These are phyloP conservation scores for Ceratina calcarata DNA, from an alignment of 1,140 invertebrate genomes.

Conservation along the genomic window DNA sequence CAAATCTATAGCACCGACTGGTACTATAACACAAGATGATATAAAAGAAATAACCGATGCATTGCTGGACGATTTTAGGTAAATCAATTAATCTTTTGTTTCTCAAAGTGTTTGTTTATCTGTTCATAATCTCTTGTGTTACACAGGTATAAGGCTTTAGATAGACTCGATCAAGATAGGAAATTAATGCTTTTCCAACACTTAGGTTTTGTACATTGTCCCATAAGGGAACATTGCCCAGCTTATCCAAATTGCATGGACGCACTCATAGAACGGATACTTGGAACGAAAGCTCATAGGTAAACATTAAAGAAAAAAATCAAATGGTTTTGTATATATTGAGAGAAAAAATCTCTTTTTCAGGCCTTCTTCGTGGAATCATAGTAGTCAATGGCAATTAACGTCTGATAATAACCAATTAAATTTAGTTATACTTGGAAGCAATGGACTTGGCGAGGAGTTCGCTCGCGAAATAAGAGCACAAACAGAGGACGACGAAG, in stretches of 20 bases:
- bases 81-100: conserved; percentile 38
- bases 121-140: conserved; percentile 13
- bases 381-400: conserved; percentile 85
- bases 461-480: conserved; percentile 89
- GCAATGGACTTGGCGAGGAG: conserved; percentile 88
- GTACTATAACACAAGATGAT: conserved; percentile 95
- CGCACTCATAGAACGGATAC: conserved; percentile 88
- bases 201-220: conserved; percentile 97
- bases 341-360: conserved; percentile 58
- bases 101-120: conserved; percentile 11
- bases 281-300: conserved; percentile 87
- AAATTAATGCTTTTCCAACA: conserved; percentile 97
- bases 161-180: conserved; percentile 95
- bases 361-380: conserved; percentile 85
- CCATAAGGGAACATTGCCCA: conserved; percentile 95
- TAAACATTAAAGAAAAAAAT: conserved; percentile 52
- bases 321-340: conserved; percentile 23
- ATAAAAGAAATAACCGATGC: conserved; percentile 96
- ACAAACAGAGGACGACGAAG: conserved; percentile 90
- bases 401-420: conserved; percentile 86
- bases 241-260: conserved; percentile 95
- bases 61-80: conserved; percentile 94
- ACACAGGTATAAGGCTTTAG: conserved; percentile 93
- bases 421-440: conserved; percentile 88
- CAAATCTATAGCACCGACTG: conserved; percentile 92